phyloP scores from a whole-genome alignment of 1,140 invertebrate species.

The Drepana arcuata region DNA sequence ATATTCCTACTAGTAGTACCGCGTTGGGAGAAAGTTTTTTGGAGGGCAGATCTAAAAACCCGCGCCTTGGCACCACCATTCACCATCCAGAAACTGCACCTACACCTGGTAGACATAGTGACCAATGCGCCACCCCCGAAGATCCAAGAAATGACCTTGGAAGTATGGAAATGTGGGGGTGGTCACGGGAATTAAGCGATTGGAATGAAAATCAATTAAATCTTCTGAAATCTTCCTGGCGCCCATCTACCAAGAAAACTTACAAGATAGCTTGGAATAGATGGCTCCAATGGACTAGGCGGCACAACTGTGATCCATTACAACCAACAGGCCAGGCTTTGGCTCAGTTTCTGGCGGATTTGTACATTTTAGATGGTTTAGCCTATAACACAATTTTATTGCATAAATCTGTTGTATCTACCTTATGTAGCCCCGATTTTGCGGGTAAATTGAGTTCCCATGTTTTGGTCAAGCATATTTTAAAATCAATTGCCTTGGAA shows the following conservation, averaged over 20 bases:
- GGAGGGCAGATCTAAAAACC: constrained; percentile 16
- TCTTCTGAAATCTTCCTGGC: constrained; percentile 8
- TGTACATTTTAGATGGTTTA: neutral
- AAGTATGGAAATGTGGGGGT: constrained; percentile 9
- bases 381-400: constrained; percentile 3
- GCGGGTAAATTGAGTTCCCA: constrained; percentile 1
- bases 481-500: constrained; percentile 12
- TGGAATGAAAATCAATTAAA: neutral
- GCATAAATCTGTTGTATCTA: constrained; percentile 4
- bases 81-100: constrained; percentile 9
- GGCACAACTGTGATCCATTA: constrained; percentile 4
- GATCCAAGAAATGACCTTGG: neutral
- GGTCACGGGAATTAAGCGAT: constrained; percentile 2
- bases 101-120: constrained; percentile 13
- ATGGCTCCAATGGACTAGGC: constrained; percentile 13
- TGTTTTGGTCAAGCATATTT: constrained; percentile 6
- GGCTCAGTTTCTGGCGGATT: constrained; percentile 2
- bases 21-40: constrained; percentile 25
- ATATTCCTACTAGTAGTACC: constrained; percentile 18
- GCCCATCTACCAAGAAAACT: constrained; percentile 22
- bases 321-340: neutral
- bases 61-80: constrained; percentile 14
- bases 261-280: constrained; percentile 10
- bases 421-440: neutral
- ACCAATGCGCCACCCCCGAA: constrained; percentile 3